Conservation (phyloP, 1,140 invertebrate species). For the Caenorhabditis elegans region WBcel235 BX284606.5:2978501-2979000, state of each 20-base stretch:
- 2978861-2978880: conserved; percentile 25
- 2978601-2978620: neutral
- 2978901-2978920: no score
- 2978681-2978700: no score
- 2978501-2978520: no score
- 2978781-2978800: conserved; percentile 35
- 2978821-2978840: neutral
- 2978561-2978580: no score
- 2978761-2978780: neutral
- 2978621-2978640: no score
- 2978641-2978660: no score
- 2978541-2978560: no score
- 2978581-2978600: no score
- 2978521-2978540: no score
- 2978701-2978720: no score
- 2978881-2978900: conserved; percentile 33
- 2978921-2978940: no score
- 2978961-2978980: conserved; percentile 13
- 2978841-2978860: conserved; percentile 22
- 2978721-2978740: neutral
- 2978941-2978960: neutral
- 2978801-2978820: neutral
- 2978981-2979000: conserved; percentile 5
- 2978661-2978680: no score
- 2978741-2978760: neutral